These are phyloP conservation scores for Drosophila anceps DNA, from an alignment of 2,888 invertebrate species.

Conservation along the genomic window DNA sequence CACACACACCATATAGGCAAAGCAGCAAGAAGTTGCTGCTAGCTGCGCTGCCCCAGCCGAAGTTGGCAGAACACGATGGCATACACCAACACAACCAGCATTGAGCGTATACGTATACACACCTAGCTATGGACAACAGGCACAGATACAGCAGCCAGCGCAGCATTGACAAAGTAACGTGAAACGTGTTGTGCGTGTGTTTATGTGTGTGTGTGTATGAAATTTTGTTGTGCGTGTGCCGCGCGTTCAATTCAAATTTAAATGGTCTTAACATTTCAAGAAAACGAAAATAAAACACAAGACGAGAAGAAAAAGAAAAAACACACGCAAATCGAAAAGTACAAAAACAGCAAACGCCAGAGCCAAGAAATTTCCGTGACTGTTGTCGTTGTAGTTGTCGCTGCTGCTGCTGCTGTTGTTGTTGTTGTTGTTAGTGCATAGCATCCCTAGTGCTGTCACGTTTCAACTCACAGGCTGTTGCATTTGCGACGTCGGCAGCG, in stretches of 20 bases:
- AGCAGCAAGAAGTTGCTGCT: slow-evolving; percentile 44
- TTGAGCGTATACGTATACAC: slow-evolving; percentile 59
- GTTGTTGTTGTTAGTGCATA: slow-evolving; percentile 41
- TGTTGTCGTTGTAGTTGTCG: slow-evolving; percentile 12
- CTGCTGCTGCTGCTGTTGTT: slow-evolving; percentile 2
- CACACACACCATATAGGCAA: too few species aligned
- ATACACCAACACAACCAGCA: slow-evolving; percentile 60
- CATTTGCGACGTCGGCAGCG: slow-evolving; percentile 44
- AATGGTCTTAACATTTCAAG: slow-evolving; percentile 29
- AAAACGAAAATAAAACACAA: slow-evolving; percentile 12
- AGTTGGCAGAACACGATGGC: slow-evolving; percentile 52
- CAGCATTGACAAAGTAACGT: slow-evolving; percentile 50
- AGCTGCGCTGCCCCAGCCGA: slow-evolving; percentile 38
- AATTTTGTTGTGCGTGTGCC: slow-evolving; percentile 31
- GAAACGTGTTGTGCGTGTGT: slow-evolving; percentile 48
- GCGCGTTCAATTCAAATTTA: slow-evolving; percentile 41
- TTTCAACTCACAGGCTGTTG: slow-evolving; percentile 52
- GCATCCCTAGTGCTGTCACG: slow-evolving; percentile 65
- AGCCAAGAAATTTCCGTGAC: slow-evolving; percentile 43
- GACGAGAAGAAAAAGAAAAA: slow-evolving; percentile 9
- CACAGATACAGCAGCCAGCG: slow-evolving; percentile 39
- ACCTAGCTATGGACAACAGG: slow-evolving; percentile 25
- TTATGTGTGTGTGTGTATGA: slow-evolving; percentile 31
- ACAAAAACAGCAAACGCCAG: slow-evolving; percentile 30
- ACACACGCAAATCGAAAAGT: slow-evolving; percentile 30